Evolutionary conservation across 2,113 vertebrate species (phyloP).

Genomic region (Pipra filicauda): DNA sequence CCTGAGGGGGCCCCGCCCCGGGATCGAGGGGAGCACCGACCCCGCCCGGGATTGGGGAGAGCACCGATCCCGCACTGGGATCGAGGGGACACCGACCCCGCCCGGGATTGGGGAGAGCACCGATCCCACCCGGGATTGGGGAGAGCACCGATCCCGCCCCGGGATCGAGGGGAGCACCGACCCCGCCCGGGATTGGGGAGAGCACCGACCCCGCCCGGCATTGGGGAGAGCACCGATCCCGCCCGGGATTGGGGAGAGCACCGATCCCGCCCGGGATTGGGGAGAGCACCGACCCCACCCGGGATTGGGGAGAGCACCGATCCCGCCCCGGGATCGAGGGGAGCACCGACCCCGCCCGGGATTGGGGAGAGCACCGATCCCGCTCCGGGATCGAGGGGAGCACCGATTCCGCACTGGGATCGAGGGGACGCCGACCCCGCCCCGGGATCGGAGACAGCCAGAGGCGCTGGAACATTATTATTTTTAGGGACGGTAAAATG

Average conservation of each 20-base stretch:
- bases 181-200: neutral
- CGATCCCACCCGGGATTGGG: too few species aligned
- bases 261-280: neutral
- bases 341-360: neutral
- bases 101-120: too few species aligned
- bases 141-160: neutral
- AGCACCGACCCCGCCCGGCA: too few species aligned
- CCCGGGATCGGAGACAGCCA: neutral
- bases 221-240: too few species aligned
- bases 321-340: neutral
- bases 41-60: neutral
- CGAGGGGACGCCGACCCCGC: neutral
- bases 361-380: neutral
- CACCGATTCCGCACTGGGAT: too few species aligned
- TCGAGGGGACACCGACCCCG: too few species aligned
- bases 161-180: neutral
- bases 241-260: too few species aligned
- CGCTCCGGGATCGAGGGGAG: too few species aligned
- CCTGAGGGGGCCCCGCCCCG: neutral
- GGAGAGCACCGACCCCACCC: neutral
- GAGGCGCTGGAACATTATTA: neutral
- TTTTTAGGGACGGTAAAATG: neutral
- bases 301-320: neutral
- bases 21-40: neutral
- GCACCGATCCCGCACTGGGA: too few species aligned